Base-by-base conservation (phyloP, 2,888 invertebrate species). In the Tinea pellionella region DNA sequence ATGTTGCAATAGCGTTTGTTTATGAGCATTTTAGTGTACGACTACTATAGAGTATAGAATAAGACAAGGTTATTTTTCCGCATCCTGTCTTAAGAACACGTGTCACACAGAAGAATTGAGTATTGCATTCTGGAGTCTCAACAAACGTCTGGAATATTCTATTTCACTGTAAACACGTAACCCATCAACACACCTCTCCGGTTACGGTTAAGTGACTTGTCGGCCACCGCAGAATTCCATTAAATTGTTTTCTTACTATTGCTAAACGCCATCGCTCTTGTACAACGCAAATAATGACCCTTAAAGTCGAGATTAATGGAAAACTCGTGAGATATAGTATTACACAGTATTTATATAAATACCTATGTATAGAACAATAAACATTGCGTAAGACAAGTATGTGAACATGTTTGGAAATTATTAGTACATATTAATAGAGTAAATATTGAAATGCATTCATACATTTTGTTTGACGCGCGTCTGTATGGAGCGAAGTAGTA, bases 131-230 rank as follows among this genome's bases (percentile, higher is more conserved):
- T 47, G 47, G 47, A 47, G 47, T 47, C 15, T 15, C 3, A 13
- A 57, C 57, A 57, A 57, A 19, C 32, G 57, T 55, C 55, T 57
- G 32, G 65, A 64, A 73, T 81, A 80, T 85, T 74, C 65, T 68
- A 80, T 86, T 85, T 74, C 85, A 66, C 63, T 64, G 69, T 71
- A 82, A 80, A 85, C 80, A 82, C 68, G 71, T 74, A 75, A 74
- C 77, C 81, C 83, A 78, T 80, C 81, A 74, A 76, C 71, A 75
- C 67, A 64, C 64, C 68, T 77, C 76, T 74, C 71, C 63, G 72
- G 78, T 86, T 84, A 80, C 86, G 75, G 70, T 77, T 86, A 83
- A 85, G 85, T 86, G 85, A 84, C 75, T 74, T 68, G 74, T 78
- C 75, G 79, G 76, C 84, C 83, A 83, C 80, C 78, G 74, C 75